These are phyloP conservation scores for Cryptoprocta ferox DNA, from an alignment of 2,797 vertebrate species.

Conservation along the genomic window DNA sequence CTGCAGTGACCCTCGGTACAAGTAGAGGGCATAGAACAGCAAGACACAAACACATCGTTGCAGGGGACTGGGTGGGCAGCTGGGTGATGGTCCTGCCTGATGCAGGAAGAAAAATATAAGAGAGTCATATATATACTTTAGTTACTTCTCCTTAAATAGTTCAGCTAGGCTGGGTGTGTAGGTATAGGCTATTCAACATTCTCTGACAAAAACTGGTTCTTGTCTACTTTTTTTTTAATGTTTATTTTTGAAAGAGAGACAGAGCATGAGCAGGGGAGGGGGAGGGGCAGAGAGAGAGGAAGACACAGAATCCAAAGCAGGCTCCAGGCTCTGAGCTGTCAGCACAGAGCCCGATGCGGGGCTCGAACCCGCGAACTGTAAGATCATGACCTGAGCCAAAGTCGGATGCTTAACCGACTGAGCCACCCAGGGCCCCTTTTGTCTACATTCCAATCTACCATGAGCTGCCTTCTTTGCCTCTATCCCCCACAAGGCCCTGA, in stretches of 20 bases:
- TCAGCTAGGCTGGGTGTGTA: background rate
- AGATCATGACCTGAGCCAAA: no score
- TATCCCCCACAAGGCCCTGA: background rate
- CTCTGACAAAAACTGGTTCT: background rate
- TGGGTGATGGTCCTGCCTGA: background rate
- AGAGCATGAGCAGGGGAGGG: no score
- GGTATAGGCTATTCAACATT: background rate
- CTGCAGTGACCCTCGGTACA: background rate
- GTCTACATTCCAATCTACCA: background rate
- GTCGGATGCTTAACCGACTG: no score
- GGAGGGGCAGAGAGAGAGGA: no score
- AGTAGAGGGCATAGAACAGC: background rate
- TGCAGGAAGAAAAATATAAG: constrained; percentile 6
- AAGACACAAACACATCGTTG: background rate
- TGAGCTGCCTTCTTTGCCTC: background rate
- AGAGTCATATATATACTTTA: background rate
- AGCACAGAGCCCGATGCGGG: no score
- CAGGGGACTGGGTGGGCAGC: background rate
- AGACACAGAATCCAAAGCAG: no score
- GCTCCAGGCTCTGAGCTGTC: no score
- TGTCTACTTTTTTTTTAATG: background rate
- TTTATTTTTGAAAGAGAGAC: no score
- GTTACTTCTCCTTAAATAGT: background rate
- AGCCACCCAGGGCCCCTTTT: background rate
- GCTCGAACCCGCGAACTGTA: no score